phyloP scores from a whole-genome alignment of 2,113 vertebrate species.

The Lepus europaeus region DNA sequence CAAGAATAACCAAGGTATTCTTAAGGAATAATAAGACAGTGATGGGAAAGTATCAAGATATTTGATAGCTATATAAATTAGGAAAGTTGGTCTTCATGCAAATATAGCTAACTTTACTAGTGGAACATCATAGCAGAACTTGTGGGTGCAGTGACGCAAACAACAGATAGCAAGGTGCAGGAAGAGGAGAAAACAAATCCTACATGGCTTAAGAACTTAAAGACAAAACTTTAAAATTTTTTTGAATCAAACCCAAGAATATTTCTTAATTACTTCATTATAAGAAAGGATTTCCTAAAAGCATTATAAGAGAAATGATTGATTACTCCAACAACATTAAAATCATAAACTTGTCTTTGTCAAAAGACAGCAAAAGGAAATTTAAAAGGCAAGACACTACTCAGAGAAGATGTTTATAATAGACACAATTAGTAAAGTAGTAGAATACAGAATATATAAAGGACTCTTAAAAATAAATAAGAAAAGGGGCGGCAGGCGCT shows the following conservation, averaged over 20 bases:
- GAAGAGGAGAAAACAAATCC: not conserved
- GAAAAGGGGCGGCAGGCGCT: not conserved
- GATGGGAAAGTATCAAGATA: not conserved
- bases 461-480: not conserved
- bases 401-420: not conserved
- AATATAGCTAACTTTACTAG: not conserved
- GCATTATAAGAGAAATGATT: not conserved
- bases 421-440: not conserved
- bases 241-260: not conserved
- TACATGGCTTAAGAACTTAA: not conserved
- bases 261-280: not conserved
- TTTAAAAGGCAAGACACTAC: not conserved
- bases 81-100: not conserved
- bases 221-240: not conserved
- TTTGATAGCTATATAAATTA: not conserved
- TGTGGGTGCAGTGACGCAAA: not conserved
- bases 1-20: not conserved
- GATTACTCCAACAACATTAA: not conserved
- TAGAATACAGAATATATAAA: not conserved
- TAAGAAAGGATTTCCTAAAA: not conserved
- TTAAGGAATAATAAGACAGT: not conserved
- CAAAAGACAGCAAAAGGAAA: not conserved
- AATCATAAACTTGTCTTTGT: not conserved
- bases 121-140: not conserved
- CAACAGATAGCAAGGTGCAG: not conserved